phyloP scores from a whole-genome alignment of 2,113 vertebrate genomes.

The Cyprinodon brontotheroides region DNA sequence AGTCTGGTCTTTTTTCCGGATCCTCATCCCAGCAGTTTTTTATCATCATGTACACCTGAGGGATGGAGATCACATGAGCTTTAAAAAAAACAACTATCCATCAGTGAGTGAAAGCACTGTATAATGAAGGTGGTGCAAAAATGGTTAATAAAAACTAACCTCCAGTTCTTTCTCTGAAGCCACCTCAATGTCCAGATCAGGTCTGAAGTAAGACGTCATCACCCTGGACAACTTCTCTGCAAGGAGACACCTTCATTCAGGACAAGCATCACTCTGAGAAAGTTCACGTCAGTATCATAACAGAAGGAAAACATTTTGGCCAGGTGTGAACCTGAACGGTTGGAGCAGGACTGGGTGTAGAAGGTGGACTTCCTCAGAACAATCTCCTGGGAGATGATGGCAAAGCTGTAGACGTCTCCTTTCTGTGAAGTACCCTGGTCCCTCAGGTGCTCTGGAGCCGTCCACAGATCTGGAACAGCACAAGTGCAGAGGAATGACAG shows the following conservation, averaged over 20 bases:
- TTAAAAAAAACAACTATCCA: neutral
- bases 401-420: conserved; percentile 95
- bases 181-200: conserved; percentile 86
- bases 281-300: no score
- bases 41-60: conserved; percentile 85
- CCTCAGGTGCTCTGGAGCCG: conserved; percentile 91
- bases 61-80: neutral
- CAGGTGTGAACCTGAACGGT: conserved; percentile 56
- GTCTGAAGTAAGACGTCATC: conserved; percentile 83
- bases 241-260: conserved; percentile 15
- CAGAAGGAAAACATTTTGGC: no score
- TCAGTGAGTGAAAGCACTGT: neutral
- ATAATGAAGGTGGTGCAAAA: neutral
- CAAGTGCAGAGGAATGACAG: neutral
- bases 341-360: conserved; percentile 79
- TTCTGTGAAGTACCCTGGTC: conserved; percentile 87
- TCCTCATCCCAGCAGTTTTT: conserved; percentile 97
- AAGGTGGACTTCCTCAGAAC: conserved; percentile 90
- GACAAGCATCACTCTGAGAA: neutral
- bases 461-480: conserved; percentile 88
- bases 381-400: conserved; percentile 95
- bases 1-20: conserved; percentile 94
- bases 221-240: conserved; percentile 91
- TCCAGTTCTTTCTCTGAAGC: conserved; percentile 87
- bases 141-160: conserved; percentile 40